Percentiles rank a stretch among this genome's conserved stretches.
These are phyloP conservation scores for Phoeniculus purpureus DNA, from an alignment of 2,797 vertebrate genomes.

Conservation along the genomic window DNA sequence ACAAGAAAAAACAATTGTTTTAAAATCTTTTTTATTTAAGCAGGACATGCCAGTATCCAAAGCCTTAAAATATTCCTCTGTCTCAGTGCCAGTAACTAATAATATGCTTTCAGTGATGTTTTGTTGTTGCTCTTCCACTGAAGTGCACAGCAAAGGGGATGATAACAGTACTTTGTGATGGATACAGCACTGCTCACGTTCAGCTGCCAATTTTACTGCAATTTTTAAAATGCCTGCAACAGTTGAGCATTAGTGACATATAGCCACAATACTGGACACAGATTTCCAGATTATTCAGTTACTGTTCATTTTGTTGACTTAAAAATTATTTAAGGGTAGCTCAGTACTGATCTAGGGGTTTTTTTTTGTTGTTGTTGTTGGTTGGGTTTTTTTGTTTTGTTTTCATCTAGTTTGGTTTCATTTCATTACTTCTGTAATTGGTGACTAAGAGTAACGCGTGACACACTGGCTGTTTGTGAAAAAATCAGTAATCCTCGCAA, in stretches of 20 bases:
- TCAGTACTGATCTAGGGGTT: not conserved
- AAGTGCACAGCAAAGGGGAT: not conserved
- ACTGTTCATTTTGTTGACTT: not conserved
- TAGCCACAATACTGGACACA: not conserved
- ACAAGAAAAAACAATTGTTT: not conserved
- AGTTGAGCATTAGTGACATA: not conserved
- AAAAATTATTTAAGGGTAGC: not conserved
- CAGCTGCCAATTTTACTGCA: not conserved
- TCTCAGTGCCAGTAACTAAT: constrained; percentile 37
- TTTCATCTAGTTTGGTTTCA: not conserved
- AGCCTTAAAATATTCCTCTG: constrained; percentile 13
- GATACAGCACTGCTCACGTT: not conserved
- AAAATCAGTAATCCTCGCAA: not conserved
- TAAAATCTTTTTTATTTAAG: not conserved
- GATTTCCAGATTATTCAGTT: not conserved
- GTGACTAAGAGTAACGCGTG: not conserved
- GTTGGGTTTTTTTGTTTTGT: not conserved
- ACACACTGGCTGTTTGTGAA: not conserved
- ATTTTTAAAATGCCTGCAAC: not conserved
- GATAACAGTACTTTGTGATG: not conserved
- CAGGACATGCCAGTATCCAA: not conserved
- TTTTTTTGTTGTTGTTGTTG: no score
- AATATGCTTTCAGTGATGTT: constrained; percentile 47
- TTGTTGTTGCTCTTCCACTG: constrained; percentile 11
- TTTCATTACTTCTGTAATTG: not conserved